Evolutionary conservation across 1,140 invertebrate species (phyloP).

Genomic region (Brachionus paranguensis): DNA sequence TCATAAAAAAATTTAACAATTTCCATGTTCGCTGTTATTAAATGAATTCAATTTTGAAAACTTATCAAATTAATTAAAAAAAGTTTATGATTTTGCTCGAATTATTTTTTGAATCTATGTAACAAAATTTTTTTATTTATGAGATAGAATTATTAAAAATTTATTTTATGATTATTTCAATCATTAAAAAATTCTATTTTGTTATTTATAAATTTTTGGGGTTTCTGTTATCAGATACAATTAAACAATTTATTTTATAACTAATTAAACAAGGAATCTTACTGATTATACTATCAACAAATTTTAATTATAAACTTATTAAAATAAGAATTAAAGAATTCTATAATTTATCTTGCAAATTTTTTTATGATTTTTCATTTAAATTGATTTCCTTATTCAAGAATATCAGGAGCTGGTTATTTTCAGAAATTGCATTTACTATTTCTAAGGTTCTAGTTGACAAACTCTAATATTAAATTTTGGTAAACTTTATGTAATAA

Average conservation of each 20-base stretch:
- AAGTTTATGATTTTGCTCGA: not conserved
- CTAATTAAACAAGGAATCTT: not conserved
- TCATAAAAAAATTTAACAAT: not conserved
- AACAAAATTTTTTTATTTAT: not conserved
- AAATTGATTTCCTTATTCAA: too few relatives aligned
- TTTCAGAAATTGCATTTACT: too few relatives aligned
- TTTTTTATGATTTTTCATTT: not conserved
- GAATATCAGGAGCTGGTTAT: too few relatives aligned
- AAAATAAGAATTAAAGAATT: too few relatives aligned
- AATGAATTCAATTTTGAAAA: not conserved
- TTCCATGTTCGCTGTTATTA: not conserved
- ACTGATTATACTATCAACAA: not conserved
- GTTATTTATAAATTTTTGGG: too few relatives aligned
- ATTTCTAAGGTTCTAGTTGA: too few relatives aligned
- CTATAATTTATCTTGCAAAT: not conserved
- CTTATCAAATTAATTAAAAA: not conserved
- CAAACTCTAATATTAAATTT: too few relatives aligned
- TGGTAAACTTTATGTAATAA: too few relatives aligned
- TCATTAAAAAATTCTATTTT: too few relatives aligned
- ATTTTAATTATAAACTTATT: not conserved
- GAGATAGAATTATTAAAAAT: not conserved
- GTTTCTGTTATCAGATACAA: too few relatives aligned
- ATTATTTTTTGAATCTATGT: not conserved
- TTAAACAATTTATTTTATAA: not conserved
- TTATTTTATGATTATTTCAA: not conserved